Conservation (phyloP, 2,888 invertebrate genomes). For the Leptothorax acervorum region DNA sequence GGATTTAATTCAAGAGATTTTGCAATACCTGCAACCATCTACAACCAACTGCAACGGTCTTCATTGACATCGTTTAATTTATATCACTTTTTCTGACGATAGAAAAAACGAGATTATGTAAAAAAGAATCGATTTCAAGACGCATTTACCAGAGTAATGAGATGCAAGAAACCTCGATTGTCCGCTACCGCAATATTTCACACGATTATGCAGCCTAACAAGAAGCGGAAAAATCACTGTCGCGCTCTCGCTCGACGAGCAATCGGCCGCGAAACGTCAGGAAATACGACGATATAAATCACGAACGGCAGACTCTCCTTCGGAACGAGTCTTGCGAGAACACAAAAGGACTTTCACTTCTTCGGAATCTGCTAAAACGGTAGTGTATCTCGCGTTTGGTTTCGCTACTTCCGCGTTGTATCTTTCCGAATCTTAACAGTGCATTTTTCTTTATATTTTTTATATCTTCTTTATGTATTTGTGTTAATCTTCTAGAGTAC, state of each 20-base stretch:
- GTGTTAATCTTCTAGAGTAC: neutral
- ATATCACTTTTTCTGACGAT: neutral
- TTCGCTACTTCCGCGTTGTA: conserved; percentile 71
- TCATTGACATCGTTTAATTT: neutral
- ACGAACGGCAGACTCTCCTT: conserved; percentile 52
- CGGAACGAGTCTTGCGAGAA: conserved; percentile 60
- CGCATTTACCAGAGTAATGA: neutral
- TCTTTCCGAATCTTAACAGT: conserved; percentile 10
- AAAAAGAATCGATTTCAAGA: neutral
- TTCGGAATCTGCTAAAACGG: conserved; percentile 41
- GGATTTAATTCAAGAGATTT: neutral
- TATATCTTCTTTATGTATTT: neutral
- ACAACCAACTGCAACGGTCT: neutral
- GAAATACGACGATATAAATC: conserved; percentile 40
- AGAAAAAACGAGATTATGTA: neutral
- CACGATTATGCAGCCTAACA: conserved; percentile 32
- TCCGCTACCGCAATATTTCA: conserved; percentile 25
- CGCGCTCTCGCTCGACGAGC: conserved; percentile 41
- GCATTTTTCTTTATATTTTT: neutral
- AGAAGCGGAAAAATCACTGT: conserved; percentile 40
- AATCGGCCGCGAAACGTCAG: conserved; percentile 48
- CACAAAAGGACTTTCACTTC: conserved; percentile 54
- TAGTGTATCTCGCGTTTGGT: conserved; percentile 65
- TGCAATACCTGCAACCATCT: too few relatives aligned
- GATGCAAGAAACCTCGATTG: conserved; percentile 18